A percentile compares a stretch with the other conserved stretches of the same genome.
These are phyloP conservation scores for Gallinago nigripennis DNA, from an alignment of 2,797 vertebrate species.

Conservation along the genomic window DNA sequence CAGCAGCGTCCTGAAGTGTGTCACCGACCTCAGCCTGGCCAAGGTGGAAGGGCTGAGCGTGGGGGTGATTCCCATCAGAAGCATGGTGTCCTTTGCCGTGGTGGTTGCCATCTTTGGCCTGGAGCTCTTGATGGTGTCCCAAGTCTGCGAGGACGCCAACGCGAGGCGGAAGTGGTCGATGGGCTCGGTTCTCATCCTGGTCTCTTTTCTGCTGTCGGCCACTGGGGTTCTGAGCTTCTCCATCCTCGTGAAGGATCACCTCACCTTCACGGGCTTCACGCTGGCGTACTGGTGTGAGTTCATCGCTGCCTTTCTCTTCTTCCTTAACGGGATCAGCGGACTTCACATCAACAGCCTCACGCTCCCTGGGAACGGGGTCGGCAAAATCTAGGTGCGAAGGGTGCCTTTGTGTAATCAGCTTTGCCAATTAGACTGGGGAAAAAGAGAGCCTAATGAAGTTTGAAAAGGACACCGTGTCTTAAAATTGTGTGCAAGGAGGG, in stretches of 20 bases:
- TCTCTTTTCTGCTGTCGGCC: constrained; percentile 75
- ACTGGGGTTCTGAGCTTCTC: constrained; percentile 77
- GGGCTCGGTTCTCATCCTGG: constrained; percentile 76
- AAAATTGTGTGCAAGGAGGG: background rate
- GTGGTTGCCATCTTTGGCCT: constrained; percentile 84
- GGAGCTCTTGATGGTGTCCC: constrained; percentile 85
- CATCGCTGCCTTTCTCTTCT: constrained; percentile 81
- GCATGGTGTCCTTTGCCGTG: constrained; percentile 73
- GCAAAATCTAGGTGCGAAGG: constrained; percentile 51
- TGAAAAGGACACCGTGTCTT: background rate
- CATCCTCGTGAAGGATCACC: constrained; percentile 70
- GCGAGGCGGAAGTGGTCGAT: constrained; percentile 76
- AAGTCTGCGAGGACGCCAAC: constrained; percentile 77
- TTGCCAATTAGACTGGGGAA: constrained; percentile 52
- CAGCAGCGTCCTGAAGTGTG: constrained; percentile 34
- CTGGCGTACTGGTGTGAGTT: constrained; percentile 85
- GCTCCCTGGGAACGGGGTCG: constrained; percentile 22
- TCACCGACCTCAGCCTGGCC: constrained; percentile 70
- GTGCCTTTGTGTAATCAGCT: background rate
- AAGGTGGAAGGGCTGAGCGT: constrained; percentile 61
- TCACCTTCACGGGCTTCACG: constrained; percentile 75
- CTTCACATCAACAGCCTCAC: constrained; percentile 81
- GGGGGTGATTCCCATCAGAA: constrained; percentile 73
- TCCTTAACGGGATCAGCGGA: constrained; percentile 81
- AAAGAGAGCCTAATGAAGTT: constrained; percentile 25